These are phyloP conservation scores for Rhineura floridana DNA, from an alignment of 2,113 vertebrate species.

Conservation along the genomic window DNA sequence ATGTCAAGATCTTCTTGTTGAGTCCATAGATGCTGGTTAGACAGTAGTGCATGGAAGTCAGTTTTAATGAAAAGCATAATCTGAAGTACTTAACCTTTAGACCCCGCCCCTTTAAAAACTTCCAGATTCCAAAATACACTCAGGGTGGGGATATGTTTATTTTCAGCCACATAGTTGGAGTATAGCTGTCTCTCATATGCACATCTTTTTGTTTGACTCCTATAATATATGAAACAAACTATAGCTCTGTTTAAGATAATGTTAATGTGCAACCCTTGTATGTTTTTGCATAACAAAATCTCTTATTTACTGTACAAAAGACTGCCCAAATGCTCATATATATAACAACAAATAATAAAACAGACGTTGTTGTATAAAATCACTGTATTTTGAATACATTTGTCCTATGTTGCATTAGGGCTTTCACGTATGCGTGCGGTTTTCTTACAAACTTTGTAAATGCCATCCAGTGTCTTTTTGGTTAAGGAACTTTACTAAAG, in stretches of 20 bases:
- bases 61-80: not conserved
- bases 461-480: slow-evolving; percentile 23
- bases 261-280: not conserved
- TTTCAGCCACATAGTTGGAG: not conserved
- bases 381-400: not conserved
- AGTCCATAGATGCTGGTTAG: not conserved
- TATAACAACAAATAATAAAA: not conserved
- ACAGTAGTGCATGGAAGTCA: not conserved
- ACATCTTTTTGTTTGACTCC: not conserved
- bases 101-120: not conserved
- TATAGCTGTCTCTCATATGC: not conserved
- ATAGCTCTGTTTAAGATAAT: not conserved
- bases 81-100: not conserved
- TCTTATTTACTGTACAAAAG: not conserved
- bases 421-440: not conserved
- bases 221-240: not conserved
- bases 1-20: not conserved
- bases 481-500: slow-evolving; percentile 59
- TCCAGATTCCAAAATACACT: not conserved
- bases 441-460: slow-evolving; percentile 8
- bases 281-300: not conserved
- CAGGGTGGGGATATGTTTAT: not conserved
- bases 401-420: not conserved
- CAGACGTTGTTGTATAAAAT: not conserved
- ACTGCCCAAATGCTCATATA: not conserved